Conservation (phyloP, 2,797 vertebrate genomes). For the Coreius guichenoti region DNA sequence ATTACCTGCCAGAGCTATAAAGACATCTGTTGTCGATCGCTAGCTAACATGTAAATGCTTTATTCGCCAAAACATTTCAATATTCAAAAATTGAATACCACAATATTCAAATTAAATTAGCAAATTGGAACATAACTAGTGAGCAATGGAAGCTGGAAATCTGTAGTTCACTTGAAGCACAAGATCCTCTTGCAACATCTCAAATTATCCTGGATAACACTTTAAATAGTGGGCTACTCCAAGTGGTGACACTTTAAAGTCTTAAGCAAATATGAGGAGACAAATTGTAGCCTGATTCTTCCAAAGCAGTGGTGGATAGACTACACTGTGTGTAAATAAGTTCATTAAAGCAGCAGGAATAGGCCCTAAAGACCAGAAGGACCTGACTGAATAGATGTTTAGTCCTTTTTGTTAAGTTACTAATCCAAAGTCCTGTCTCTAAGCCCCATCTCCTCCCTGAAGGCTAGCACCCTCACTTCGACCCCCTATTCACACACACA, state of each 20-base stretch:
- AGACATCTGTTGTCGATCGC: neutral
- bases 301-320: conserved; percentile 48
- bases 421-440: conserved; percentile 73
- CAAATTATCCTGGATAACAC: neutral
- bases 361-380: conserved; percentile 61
- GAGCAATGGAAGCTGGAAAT: neutral
- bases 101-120: neutral
- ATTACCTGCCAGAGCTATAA: neutral
- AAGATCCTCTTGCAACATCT: conserved; percentile 3
- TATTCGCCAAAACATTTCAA: neutral
- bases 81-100: neutral
- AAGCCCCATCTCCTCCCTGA: conserved; percentile 57
- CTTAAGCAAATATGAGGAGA: conserved; percentile 50
- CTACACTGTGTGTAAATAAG: conserved; percentile 51
- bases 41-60: neutral
- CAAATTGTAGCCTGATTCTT: conserved; percentile 56
- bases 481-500: conserved; percentile 25
- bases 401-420: conserved; percentile 66
- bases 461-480: conserved; percentile 58
- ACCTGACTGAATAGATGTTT: conserved; percentile 61
- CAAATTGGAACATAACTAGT: neutral
- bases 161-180: neutral
- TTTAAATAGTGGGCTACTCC: conserved; percentile 47
- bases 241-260: conserved; percentile 61
- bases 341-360: conserved; percentile 67